Evolutionary conservation across 2,113 vertebrate species (phyloP), one percentile per base, ranked within the genome.

Genomic region (Ornithorhynchus anatinus): DNA sequence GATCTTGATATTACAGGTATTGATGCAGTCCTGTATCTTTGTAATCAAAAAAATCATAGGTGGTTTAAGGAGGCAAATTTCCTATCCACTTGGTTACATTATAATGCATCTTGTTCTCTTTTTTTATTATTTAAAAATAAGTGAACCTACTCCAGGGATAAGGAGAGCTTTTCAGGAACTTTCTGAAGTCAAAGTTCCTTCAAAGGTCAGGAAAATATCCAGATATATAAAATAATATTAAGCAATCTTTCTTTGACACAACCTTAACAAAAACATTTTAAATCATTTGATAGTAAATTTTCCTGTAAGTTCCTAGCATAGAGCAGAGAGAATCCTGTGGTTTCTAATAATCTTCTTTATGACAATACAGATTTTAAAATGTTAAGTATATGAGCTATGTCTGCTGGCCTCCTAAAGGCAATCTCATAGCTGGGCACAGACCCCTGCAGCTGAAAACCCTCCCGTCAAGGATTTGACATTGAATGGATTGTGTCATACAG

Each of bases 401-500:
- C 84, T 87, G 77, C 89, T 91, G 84, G 86, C 77, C 76, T 94
- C 95, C 96, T 79, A 79, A 84, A 95, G 96, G 95, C 91, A 35
- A 85, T 84, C 76, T 71, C 65, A 85, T 87, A 92, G 92, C 85
- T 81, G 64, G 74, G 63, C 76, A 45, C 37, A 70, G 71, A 7
- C 89, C 88, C 67, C 76, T 59, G 82, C 82, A 86, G 91, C 88
- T 84, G 75, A 91, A 88, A 86, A 70, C 84, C 89, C 93, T 91
- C 86, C 91, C 92, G 88, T 97, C 95, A 95, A 91, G 86, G 85
- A 83, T 87, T 89, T 91, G 90, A 90, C 91, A 83, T 92, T 85
- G 89, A 96, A 94, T 92, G 88, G 91, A 79, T 85, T 74, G 67
- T 94, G 93, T 94, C 95, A 94, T 90, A 87, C 88, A 87, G 89